A percentile compares a stretch with the other conserved stretches of the same genome.
These are phyloP conservation scores for Melinaea marsaeus DNA, from an alignment of 2,888 invertebrate species.

Conservation along the genomic window DNA sequence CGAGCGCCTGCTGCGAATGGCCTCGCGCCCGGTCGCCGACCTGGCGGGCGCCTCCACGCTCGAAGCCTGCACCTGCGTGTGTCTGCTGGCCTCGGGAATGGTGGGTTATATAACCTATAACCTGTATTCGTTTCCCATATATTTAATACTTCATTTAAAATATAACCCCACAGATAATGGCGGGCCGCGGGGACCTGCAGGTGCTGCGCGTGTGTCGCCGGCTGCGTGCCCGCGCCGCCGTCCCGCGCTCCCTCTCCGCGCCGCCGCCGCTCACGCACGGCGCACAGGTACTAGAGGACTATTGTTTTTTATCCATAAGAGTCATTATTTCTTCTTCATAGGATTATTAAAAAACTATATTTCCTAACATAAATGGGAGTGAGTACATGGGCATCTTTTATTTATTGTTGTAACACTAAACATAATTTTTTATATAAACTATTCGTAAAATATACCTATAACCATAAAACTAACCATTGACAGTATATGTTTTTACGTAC, in stretches of 20 bases:
- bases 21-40: slow-evolving; percentile 86
- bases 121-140: too few relatives aligned
- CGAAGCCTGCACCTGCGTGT: slow-evolving; percentile 91
- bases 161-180: slow-evolving; percentile 83
- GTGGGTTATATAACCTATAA: slow-evolving; percentile 56
- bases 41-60: slow-evolving; percentile 93
- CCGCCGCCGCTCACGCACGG: slow-evolving; percentile 78
- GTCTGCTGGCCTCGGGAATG: slow-evolving; percentile 88
- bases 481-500: neutral
- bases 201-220: slow-evolving; percentile 90
- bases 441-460: neutral
- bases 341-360: too few relatives aligned
- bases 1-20: slow-evolving; percentile 82
- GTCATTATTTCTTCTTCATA: neutral
- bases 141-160: neutral
- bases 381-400: too few relatives aligned
- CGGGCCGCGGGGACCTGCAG: slow-evolving; percentile 93
- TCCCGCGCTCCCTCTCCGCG: slow-evolving; percentile 43
- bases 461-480: neutral
- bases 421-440: too few relatives aligned
- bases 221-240: slow-evolving; percentile 84
- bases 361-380: too few relatives aligned
- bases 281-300: slow-evolving; percentile 31
- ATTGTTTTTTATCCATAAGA: neutral
- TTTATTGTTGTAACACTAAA: too few relatives aligned